phyloP scores from a whole-genome alignment of 2,113 vertebrate species.

The Syngnathus scovelli region DNA sequence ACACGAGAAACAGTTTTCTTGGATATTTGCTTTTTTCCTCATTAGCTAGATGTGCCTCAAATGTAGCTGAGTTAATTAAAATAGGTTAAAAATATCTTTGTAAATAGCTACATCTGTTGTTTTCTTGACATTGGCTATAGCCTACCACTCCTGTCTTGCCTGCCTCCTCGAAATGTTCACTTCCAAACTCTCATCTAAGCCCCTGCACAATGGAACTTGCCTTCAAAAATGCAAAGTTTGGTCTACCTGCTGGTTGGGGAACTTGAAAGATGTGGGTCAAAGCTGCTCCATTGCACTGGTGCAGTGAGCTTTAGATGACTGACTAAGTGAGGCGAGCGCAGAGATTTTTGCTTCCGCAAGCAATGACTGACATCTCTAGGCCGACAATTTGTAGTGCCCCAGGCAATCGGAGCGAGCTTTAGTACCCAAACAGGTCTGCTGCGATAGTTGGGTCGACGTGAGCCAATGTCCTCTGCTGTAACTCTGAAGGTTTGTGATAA shows the following conservation, averaged over 20 bases:
- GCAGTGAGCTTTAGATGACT: neutral
- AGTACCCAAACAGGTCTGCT: slow-evolving; percentile 15
- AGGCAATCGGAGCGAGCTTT: slow-evolving; percentile 34
- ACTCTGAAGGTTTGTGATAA: slow-evolving; percentile 74
- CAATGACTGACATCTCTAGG: slow-evolving; percentile 38
- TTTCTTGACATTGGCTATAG: no score
- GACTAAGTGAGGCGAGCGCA: neutral
- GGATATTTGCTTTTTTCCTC: no score
- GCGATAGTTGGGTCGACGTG: slow-evolving; percentile 2
- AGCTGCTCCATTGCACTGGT: neutral
- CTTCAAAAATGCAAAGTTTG: neutral
- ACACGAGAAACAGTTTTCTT: no score
- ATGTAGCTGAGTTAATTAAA: no score
- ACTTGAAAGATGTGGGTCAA: neutral
- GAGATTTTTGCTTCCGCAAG: slow-evolving; percentile 20
- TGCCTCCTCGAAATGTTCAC: no score
- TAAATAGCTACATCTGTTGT: no score
- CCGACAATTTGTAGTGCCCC: slow-evolving; percentile 34
- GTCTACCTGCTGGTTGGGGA: neutral
- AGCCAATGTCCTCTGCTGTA: slow-evolving; percentile 69
- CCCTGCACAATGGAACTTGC: no score
- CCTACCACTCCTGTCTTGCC: no score
- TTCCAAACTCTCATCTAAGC: no score
- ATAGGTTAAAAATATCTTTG: no score
- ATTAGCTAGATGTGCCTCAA: no score